phyloP scores from a whole-genome alignment of 2,113 vertebrate species.

The Bettongia penicillata region DNA sequence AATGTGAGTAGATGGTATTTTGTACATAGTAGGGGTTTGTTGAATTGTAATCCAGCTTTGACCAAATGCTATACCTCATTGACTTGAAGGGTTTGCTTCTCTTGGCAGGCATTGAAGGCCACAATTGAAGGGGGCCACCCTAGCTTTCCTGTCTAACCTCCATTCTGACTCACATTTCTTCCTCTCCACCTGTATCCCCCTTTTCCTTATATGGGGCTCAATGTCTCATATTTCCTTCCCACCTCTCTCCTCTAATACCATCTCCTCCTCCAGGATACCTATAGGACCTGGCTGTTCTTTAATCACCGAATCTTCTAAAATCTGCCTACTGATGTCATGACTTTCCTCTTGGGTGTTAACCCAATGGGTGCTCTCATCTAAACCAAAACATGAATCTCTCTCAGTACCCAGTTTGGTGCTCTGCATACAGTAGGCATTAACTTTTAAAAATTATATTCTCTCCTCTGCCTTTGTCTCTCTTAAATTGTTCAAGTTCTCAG shows the following conservation, averaged over 20 bases:
- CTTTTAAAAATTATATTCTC: no score
- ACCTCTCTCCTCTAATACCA: fast-evolving
- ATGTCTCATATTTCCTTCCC: not conserved
- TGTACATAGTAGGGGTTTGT: not conserved
- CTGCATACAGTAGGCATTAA: no score
- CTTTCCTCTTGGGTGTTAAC: no score
- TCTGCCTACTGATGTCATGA: no score
- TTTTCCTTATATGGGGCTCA: not conserved
- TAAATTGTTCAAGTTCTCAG: no score
- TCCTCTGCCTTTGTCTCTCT: no score
- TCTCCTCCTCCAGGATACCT: not conserved
- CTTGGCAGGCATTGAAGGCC: no score
- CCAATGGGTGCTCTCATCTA: fast-evolving
- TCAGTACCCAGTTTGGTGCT: no score
- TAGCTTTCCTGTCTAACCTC: no score
- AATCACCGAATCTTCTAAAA: not conserved
- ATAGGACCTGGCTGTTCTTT: not conserved
- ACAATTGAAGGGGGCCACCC: no score
- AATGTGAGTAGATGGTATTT: not conserved
- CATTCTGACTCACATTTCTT: not conserved
- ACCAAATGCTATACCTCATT: not conserved
- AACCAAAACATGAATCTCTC: no score
- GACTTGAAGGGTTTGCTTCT: not conserved
- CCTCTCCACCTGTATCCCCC: not conserved
- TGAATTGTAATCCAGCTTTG: no score